Evolutionary conservation across 2,113 vertebrate species (phyloP).

Genomic region (Ardeotis arabs): DNA sequence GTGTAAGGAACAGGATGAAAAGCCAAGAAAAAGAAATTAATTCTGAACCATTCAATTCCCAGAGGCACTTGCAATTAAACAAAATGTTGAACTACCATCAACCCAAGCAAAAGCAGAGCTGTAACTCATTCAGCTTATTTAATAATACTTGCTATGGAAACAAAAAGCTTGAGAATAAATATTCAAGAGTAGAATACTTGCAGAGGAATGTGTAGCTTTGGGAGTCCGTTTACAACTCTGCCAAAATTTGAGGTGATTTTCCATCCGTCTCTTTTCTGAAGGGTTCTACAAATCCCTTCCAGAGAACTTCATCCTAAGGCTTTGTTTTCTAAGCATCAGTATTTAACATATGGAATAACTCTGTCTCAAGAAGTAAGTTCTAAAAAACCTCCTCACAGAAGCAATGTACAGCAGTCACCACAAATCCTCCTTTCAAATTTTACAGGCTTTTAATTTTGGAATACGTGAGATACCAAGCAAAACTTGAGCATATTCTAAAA

Average conservation of each 20-base stretch:
- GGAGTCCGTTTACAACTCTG: neutral
- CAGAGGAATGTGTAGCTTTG: neutral
- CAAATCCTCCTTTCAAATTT: neutral
- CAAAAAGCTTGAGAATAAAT: neutral
- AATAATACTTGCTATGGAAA: neutral
- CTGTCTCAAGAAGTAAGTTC: neutral
- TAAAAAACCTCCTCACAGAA: neutral
- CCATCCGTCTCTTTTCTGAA: neutral
- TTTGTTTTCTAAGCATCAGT: neutral
- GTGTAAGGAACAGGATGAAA: neutral
- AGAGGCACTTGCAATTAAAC: neutral
- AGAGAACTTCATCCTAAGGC: neutral
- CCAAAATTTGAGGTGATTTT: neutral
- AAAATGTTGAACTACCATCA: neutral
- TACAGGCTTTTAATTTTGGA: neutral
- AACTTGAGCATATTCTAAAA: neutral
- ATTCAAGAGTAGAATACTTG: neutral
- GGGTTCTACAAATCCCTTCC: neutral
- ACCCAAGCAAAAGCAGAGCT: neutral
- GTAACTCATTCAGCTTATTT: neutral
- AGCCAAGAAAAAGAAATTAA: neutral
- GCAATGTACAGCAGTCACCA: neutral
- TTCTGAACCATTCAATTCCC: neutral
- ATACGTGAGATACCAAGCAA: neutral
- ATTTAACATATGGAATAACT: neutral